Evolutionary conservation across 2,888 invertebrate genomes (phyloP), one percentile per base, ranked within the genome.

Genomic region (Zygaena filipendulae): DNA sequence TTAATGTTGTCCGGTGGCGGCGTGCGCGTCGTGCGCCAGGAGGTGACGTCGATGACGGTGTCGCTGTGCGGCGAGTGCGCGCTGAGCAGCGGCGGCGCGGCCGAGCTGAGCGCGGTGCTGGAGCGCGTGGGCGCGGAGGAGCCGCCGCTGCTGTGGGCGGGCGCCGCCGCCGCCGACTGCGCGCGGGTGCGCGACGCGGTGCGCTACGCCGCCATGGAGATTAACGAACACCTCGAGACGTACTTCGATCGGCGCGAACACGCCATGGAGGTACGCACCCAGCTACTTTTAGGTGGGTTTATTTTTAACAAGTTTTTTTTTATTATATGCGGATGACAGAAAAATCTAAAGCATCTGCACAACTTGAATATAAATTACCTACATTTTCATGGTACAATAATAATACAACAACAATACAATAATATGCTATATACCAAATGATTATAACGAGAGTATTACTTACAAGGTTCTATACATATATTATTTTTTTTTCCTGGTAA

Each of bases 151-250:
- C 87, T 97, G 38, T 97, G 94, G 90, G 91, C 86, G 47, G 87
- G 87, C 32, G 81, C 91, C 1, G 84, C 87, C 11, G 84, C 88
- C 5, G 86, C 91, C 12, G 88, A 91, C 32, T 71, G 77, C 42
- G 82, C 87, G 8, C 82, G 87, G 30, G 81, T 95, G 5, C 84
- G 90, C 4, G 96, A 97, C 61, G 86, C 89, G 2, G 83, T 97
- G 29, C 86, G 93, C 27, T 95, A 92, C 61, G 91, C 92, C 39
- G 88, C 96, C 51, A 81, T 97, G 20, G 96, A 97, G 64, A 89
- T 97, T 41, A 92, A 95, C 49, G 97, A 97, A 53, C 97, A 97
- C 63, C 84, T 96, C 42, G 97, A 97, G 63, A 97, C 96, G 0
- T 96, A 94, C 61, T 88, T 94, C 45, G 95, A 97, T 62, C 86